Evolutionary conservation across 1,140 invertebrate species (phyloP), one percentile per base, ranked within the genome.

Genomic region (Planococcus citri): DNA sequence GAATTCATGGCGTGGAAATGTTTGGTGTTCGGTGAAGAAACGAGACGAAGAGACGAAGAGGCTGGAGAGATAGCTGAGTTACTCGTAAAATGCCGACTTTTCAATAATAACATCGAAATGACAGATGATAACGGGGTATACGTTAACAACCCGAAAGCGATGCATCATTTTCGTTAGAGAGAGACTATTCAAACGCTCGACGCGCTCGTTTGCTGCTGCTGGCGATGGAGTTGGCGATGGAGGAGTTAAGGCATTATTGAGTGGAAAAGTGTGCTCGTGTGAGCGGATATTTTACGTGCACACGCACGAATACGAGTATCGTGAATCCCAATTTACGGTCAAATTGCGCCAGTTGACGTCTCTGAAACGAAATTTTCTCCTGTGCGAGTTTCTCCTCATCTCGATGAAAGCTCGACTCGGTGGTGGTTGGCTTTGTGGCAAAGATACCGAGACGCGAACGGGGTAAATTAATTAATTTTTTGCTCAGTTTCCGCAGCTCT

Each of bases 71-170:
- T n/a, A n/a, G n/a, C n/a, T n/a, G n/a, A n/a, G n/a, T n/a, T n/a
- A n/a, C n/a, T n/a, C n/a, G n/a, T 14, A 51, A 51, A 51, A 51
- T 51, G 41, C 41, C 41, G 41, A 51, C 41, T 51, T 51, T 51
- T 51, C 41, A 51, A 64, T 64, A 64, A 25, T 25, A 64, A 64
- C 60, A 27, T 64, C 25, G 60, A 64, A 64, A 64, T 64, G 60
- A 64, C 60, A 64, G 60, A 64, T 64, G 60, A 64, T 64, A 64
- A 64, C 25, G 25, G 60, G 25, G 60, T 27, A 27, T 27, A 25
- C 60, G 60, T 24, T 27, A 64, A 64, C 60, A 64, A 64, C 60
- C 60, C 25, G 21, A 25, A 64, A 64, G 60, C 25, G 60, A 64
- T 64, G 60, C 60, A 64, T 64, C 60, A 64, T 64, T 64, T 64